Base-by-base conservation (phyloP, 2,888 invertebrate species). In the Eupithecia exiguata region DNA sequence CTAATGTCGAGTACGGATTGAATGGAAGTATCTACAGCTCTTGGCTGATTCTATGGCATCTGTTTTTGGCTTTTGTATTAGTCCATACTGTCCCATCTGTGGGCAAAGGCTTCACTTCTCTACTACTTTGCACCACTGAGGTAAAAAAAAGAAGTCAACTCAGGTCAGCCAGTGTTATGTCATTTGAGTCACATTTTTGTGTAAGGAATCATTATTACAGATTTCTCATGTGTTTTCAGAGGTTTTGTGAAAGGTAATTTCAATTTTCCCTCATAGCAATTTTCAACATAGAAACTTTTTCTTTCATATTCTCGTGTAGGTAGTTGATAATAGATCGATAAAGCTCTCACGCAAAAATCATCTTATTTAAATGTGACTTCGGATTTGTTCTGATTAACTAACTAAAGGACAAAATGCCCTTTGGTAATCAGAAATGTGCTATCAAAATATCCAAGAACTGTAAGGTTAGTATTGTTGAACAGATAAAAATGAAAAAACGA, bases 1-100 rank as follows among this genome's bases (percentile, higher is more conserved):
- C 89, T 89, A 91, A 91, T 90, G 83, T 84, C 81, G 79, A 35
- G 79, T 80, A 84, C 86, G 88, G 90, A 92, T 92, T 91, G 91
- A 92, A 92, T 91, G 87, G 66, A 62, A 92, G 89, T 89, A 92
- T 91, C 49, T 75, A 75, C 68, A 72, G 70, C 25, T 30, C 16
- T 21, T 9, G 43, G 30, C 66, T 14, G 14, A n/a, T 65, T 53
- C 10, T n/a, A 69, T 62, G 69, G 53, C 72, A 67, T 35, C 70
- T 30, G 30, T 66, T 30, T 12, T 10, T n/a, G 9, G 36, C 7
- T 16, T 61, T 61, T 46, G 7, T 46, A 46, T 46, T 0, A 46
- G 43, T 43, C 5, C 5, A 12, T 16, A 16, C 16, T 16, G 43
- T 18, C 1, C 0, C 0, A 43, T 18, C 16, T 5, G 16, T 43